A percentile compares a stretch with the other conserved stretches of the same genome.
phyloP scores from a whole-genome alignment of 2,888 invertebrate species.

The Cataglyphis albicans region DNA sequence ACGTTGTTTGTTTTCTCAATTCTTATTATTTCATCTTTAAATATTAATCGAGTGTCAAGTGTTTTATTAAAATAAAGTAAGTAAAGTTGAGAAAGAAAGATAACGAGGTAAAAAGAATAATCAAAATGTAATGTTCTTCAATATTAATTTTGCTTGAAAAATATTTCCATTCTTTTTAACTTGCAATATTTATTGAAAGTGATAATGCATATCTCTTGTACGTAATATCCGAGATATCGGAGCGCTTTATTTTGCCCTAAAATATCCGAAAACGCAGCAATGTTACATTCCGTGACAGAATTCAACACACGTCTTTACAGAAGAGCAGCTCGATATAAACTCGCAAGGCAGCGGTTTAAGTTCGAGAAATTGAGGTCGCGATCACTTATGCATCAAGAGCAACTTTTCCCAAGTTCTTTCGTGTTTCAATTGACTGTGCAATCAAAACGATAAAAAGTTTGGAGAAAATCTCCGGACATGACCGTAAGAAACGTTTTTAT shows the following conservation, averaged over 20 bases:
- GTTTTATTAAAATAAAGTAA: constrained; percentile 2
- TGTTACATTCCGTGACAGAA: constrained; percentile 6
- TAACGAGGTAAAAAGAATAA: not conserved
- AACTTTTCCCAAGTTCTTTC: constrained; percentile 43
- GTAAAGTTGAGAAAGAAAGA: not conserved
- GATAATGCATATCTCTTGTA: not conserved
- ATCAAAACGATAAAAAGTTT: constrained; percentile 20
- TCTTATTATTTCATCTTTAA: not conserved
- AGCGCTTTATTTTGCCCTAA: not conserved
- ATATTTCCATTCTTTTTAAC: not conserved
- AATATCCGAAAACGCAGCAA: not conserved
- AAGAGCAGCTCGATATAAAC: constrained; percentile 26
- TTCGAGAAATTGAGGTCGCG: constrained; percentile 51
- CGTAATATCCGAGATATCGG: not conserved
- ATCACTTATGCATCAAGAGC: constrained; percentile 48
- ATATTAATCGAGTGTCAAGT: not conserved
- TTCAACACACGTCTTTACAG: constrained; percentile 40
- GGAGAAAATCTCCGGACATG: not conserved
- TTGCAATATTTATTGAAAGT: not conserved
- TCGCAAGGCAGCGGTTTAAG: constrained; percentile 29
- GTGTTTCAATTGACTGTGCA: constrained; percentile 40
- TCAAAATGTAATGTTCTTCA: not conserved
- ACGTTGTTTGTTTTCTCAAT: not conserved
- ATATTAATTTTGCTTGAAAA: not conserved
- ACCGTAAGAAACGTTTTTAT: not conserved